Conservation (phyloP, 2,888 invertebrate species). For the Piscicola geometra region DNA sequence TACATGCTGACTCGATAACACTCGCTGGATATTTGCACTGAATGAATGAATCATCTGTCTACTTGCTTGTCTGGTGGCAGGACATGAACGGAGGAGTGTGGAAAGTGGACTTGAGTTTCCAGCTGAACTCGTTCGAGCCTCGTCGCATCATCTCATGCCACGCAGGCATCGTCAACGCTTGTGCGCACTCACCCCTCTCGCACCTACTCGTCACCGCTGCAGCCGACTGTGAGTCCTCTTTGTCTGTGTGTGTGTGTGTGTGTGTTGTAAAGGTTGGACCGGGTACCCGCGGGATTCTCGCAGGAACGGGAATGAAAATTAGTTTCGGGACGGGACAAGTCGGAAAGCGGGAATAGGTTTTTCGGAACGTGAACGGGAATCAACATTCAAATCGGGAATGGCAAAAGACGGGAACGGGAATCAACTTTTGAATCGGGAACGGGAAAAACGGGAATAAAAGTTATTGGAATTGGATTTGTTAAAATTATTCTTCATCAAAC, state of each 20-base stretch:
- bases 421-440: no score
- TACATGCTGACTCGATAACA: not conserved
- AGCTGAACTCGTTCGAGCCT: slow-evolving; percentile 58
- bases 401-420: no score
- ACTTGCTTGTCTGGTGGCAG: slow-evolving; percentile 57
- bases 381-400: no score
- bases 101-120: slow-evolving; percentile 66
- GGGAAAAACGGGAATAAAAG: no score
- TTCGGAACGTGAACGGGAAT: not conserved
- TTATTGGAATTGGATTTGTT: no score
- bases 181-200: slow-evolving; percentile 67
- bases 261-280: not conserved
- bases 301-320: no score
- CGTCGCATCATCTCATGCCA: slow-evolving; percentile 66
- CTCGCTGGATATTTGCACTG: not conserved
- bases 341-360: not conserved
- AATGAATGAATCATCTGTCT: not conserved
- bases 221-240: slow-evolving; percentile 67
- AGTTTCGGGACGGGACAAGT: not conserved
- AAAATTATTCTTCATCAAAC: no score
- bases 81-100: slow-evolving; percentile 81
- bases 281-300: not conserved
- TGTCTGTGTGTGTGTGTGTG: no score
- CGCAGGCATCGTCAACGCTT: slow-evolving; percentile 69
- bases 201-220: slow-evolving; percentile 71